Evolutionary conservation across 1,140 invertebrate genomes (phyloP), one percentile per base, ranked within the genome.

Genomic region (Mylabris phalerata): DNA sequence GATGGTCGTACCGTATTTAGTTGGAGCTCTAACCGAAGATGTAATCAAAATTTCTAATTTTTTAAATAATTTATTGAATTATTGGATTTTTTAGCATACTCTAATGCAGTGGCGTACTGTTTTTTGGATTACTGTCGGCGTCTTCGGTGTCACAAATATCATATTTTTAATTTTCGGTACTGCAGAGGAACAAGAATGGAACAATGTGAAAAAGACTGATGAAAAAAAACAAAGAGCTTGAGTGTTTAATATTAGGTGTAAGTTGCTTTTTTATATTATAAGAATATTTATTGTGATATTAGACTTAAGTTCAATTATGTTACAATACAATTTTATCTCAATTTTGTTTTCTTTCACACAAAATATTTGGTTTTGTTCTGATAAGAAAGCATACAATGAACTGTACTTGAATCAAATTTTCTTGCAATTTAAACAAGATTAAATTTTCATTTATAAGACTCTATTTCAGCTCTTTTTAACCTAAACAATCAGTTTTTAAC

Each of bases 81-180:
- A 2, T 55, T 19, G 19, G 19, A 19, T 19, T 19, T 71, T 81
- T 51, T 74, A 91, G 88, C 82, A 84, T 67, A 82, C 83, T 4
- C 66, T 87, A n/a, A 73, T 79, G 5, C 82, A 92, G 75, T 94
- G 92, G 92, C 79, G 87, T 54, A 71, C 81, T 3, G 89, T 93
- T 1, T 93, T 93, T 70, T 93, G 88, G 84, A 86, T 93, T 56
- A 81, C 86, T 0, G 78, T 89, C 32, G 85, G 71, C 0, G 81
- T 92, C 0, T 89, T 91, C 62, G 73, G 84, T 6, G 68, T 84
- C 9, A 90, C 89, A 0, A 89, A 88, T 57, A 60, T 88, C 4
- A 69, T 92, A 4, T 95, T 88, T 67, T 75, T 85, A 4, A 66
- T 89, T 5, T 85, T 82, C 75, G 87, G 84, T 0, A 85, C 84